Conservation (phyloP, 1,140 invertebrate genomes). For the Diprion similis region DNA sequence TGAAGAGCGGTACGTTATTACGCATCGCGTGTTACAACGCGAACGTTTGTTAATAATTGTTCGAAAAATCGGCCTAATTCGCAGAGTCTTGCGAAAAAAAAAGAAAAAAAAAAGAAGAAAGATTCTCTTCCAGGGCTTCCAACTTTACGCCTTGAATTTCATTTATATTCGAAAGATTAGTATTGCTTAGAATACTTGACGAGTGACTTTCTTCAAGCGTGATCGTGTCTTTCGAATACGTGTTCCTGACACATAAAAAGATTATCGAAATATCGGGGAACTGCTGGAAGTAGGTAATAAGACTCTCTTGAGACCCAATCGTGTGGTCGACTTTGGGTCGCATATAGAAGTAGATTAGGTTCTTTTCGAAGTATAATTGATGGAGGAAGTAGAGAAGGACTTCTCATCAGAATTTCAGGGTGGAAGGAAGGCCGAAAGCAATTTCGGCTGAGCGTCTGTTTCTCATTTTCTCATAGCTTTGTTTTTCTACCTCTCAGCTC, state of each 20-base stretch:
- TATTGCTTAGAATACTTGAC: no score
- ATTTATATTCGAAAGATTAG: neutral
- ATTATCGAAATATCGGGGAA: no score
- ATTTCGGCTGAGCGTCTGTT: constrained; percentile 1
- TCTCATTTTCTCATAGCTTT: neutral
- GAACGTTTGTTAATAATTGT: no score
- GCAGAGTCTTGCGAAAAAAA: neutral
- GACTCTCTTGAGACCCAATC: neutral
- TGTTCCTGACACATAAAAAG: no score
- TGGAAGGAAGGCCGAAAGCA: neutral
- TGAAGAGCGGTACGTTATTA: no score
- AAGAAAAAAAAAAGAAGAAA: neutral
- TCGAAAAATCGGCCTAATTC: no score
- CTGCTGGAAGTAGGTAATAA: neutral
- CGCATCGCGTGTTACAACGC: no score
- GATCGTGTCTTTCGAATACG: no score
- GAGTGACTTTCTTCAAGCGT: no score
- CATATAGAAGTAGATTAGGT: neutral
- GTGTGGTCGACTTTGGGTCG: neutral
- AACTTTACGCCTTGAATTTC: neutral
- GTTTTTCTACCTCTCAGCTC: neutral
- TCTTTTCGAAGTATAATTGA: neutral
- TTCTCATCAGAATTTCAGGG: neutral
- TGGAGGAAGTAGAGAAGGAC: neutral
- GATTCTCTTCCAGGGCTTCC: neutral